Conservation (phyloP, 2,113 vertebrate species). For the Strix aluco region DNA sequence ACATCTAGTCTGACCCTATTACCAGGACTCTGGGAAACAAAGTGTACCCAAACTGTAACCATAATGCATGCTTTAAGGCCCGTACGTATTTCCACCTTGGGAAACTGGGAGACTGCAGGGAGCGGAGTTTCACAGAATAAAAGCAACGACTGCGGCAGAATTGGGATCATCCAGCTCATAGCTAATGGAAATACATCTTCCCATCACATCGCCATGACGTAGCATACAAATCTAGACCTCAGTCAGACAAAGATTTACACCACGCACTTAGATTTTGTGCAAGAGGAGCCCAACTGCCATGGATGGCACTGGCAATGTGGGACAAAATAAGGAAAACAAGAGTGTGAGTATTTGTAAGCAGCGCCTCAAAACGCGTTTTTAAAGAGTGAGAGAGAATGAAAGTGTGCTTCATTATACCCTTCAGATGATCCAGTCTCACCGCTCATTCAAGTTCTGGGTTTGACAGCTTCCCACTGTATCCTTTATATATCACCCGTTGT, state of each 20-base stretch:
- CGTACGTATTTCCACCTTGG: not conserved
- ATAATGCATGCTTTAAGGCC: not conserved
- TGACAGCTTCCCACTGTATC: slow-evolving; percentile 45
- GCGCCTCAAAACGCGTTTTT: not conserved
- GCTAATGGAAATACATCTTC: not conserved
- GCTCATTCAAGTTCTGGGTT: slow-evolving; percentile 15
- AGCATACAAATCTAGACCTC: not conserved
- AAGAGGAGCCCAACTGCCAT: not conserved
- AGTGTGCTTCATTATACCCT: not conserved
- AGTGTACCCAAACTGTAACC: not conserved
- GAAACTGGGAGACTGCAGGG: not conserved
- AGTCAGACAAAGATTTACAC: not conserved
- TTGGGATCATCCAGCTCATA: not conserved
- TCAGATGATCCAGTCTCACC: slow-evolving; percentile 1
- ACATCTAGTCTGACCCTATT: not conserved
- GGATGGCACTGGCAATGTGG: not conserved
- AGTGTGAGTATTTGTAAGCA: not conserved
- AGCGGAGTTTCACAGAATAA: not conserved
- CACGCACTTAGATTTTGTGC: not conserved
- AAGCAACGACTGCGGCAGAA: not conserved
- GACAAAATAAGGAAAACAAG: not conserved
- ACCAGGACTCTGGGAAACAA: not conserved
- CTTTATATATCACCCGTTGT: slow-evolving; percentile 55
- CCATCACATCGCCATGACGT: not conserved
- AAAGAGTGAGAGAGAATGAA: not conserved